A percentile compares a stretch with the other conserved stretches of the same genome.
These are phyloP conservation scores for Hoplostethus atlanticus DNA, from an alignment of 2,797 vertebrate species.

Conservation along the genomic window DNA sequence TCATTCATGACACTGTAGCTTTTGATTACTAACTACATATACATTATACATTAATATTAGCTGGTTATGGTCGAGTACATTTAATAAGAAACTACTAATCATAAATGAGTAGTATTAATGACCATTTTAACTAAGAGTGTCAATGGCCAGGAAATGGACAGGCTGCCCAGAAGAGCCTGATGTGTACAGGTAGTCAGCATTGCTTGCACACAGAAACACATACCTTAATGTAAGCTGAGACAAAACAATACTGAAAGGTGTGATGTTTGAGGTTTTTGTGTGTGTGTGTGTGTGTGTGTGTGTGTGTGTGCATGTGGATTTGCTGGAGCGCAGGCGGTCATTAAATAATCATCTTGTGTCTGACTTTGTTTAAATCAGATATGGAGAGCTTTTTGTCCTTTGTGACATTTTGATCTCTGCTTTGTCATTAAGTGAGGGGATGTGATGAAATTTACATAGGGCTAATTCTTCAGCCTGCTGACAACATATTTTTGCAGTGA, in stretches of 20 bases:
- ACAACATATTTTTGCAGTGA: constrained; percentile 84
- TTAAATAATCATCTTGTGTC: constrained; percentile 81
- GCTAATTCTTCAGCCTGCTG: constrained; percentile 82
- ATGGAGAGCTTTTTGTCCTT: constrained; percentile 75
- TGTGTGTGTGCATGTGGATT: constrained; percentile 28
- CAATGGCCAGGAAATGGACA: too few species aligned
- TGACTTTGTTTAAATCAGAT: constrained; percentile 81
- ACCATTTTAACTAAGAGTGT: too few species aligned
- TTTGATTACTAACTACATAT: too few species aligned
- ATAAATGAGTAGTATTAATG: too few species aligned
- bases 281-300: not conserved
- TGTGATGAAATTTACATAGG: constrained; percentile 84
- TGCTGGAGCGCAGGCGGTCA: constrained; percentile 49
- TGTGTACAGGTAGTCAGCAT: constrained; percentile 1
- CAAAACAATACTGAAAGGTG: constrained; percentile 10
- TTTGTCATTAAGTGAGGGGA: constrained; percentile 79
- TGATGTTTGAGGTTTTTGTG: constrained; percentile 15
- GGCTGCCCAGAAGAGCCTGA: too few species aligned
- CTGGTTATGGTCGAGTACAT: too few species aligned
- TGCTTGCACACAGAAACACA: constrained; percentile 5
- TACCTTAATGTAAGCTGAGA: constrained; percentile 4
- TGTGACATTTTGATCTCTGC: constrained; percentile 82
- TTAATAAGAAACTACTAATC: too few species aligned
- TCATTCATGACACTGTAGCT: too few species aligned
- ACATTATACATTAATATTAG: too few species aligned